phyloP scores from a whole-genome alignment of 2,113 vertebrate genomes.

The Ondatra zibethicus region DNA sequence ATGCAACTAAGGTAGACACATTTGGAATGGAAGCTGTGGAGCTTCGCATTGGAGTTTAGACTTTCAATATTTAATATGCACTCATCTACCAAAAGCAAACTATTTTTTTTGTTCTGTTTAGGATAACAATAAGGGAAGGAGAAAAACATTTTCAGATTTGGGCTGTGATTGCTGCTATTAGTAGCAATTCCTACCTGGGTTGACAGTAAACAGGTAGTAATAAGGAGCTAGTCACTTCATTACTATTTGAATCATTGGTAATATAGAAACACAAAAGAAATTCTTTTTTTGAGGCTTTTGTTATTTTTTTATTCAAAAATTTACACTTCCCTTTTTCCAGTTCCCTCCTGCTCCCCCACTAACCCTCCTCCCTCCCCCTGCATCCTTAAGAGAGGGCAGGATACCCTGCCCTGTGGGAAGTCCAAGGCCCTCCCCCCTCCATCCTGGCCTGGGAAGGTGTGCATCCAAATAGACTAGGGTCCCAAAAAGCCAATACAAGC shows the following conservation, averaged over 20 bases:
- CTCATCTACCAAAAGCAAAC: background rate
- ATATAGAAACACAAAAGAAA: background rate
- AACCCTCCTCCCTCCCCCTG: no score
- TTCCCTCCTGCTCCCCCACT: no score
- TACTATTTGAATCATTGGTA: background rate
- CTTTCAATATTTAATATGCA: background rate
- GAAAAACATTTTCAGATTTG: conserved; percentile 1
- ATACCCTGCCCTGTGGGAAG: no score
- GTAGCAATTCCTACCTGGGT: background rate
- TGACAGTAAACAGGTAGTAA: background rate
- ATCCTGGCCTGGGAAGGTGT: no score
- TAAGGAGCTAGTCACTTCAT: background rate
- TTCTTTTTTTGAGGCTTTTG: no score
- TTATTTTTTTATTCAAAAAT: no score
- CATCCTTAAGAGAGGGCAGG: no score
- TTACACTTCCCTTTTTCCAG: no score
- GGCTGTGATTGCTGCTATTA: background rate
- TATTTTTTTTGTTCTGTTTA: background rate
- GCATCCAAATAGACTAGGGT: no score
- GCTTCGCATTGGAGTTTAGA: background rate
- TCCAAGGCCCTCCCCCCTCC: no score
- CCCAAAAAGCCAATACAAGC: no score
- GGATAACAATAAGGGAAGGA: background rate
- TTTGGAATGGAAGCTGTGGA: background rate
- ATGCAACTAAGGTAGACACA: background rate